Evolutionary conservation across 1,140 invertebrate species (phyloP).

Genomic region (Euwallacea fornicatus): DNA sequence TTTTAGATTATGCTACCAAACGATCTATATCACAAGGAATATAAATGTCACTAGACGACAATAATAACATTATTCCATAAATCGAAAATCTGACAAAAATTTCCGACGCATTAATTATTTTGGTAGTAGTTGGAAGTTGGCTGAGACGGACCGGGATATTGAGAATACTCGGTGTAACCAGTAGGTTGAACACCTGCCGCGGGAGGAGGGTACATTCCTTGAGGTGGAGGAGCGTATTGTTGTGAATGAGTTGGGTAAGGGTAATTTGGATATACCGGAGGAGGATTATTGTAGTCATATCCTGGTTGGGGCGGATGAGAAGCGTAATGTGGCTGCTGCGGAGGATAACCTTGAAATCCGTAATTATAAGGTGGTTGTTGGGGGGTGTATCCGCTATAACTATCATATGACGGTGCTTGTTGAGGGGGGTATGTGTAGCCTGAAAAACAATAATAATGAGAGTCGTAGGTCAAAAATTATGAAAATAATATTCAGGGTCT

Average conservation of each 20-base stretch:
- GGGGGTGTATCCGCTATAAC: conserved; percentile 43
- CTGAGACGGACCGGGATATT: conserved; percentile 31
- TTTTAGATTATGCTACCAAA: no score
- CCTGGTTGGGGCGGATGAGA: conserved; percentile 45
- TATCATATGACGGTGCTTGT: conserved; percentile 48
- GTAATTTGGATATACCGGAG: conserved; percentile 54
- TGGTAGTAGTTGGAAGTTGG: conserved; percentile 19
- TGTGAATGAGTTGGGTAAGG: conserved; percentile 59
- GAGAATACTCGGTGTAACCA: conserved; percentile 45
- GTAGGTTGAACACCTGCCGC: conserved; percentile 28
- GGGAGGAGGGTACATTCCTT: conserved; percentile 45
- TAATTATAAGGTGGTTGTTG: conserved; percentile 49
- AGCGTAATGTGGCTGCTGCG: conserved; percentile 44
- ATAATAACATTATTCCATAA: no score
- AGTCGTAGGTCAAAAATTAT: no score
- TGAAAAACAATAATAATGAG: neutral
- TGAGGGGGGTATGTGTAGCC: conserved; percentile 44
- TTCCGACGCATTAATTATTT: conserved; percentile 16
- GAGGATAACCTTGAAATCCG: conserved; percentile 45
- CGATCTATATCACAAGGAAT: no score
- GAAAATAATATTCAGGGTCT: no score
- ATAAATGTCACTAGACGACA: no score
- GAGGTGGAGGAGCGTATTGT: conserved; percentile 56
- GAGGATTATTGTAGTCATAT: conserved; percentile 42
- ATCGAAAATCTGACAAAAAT: no score